Evolutionary conservation across 1,140 invertebrate genomes (phyloP), one percentile per base, ranked within the genome.

Genomic region (Lordiphosa collinella): DNA sequence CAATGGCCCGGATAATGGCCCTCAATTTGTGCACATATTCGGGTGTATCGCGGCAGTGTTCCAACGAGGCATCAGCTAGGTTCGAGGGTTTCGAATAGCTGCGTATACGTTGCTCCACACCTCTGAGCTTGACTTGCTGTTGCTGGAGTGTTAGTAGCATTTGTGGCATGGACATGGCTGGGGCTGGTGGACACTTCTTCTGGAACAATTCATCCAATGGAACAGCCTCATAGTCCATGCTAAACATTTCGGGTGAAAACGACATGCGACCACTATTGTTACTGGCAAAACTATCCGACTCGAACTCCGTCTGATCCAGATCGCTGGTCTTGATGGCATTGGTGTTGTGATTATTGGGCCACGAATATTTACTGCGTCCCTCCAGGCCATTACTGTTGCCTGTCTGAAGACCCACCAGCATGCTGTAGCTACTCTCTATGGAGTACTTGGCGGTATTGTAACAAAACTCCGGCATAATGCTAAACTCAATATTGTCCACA

Each of bases 361-460:
- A 88, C 36, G 86, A 75, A 38, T 68, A 65, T 34, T 86, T 88
- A 57, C 66, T 80, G 65, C 86, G 86, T 8, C 86, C 86, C 43
- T 87, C 86, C 38, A 88, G 29, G 0, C 80, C 86, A 29, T 84
- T 88, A 41, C 68, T 85, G n/a, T 41, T 52, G 8, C 86, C 82
- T 1, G 82, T 63, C 59, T 88, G 86, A 25, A 88, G 46, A 5
- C 86, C 86, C 12, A 88, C 80, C 40, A 88, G 47, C 70, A 88
- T 86, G 70, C 86, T 85, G 67, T 88, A 88, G 55, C 53, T 84
- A 35, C 86, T 88, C 43, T 87, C 86, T 11, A 88, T 85, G 25
- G 86, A 88, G 38, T 80, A 86, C 51, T 80, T 88, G n/a, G 72
- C 62, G 13, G 62, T 44, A 1, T 49, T 64, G 10, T 49, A 40